Conservation (phyloP, 2,113 vertebrate species). For the Camelus dromedarius region DNA sequence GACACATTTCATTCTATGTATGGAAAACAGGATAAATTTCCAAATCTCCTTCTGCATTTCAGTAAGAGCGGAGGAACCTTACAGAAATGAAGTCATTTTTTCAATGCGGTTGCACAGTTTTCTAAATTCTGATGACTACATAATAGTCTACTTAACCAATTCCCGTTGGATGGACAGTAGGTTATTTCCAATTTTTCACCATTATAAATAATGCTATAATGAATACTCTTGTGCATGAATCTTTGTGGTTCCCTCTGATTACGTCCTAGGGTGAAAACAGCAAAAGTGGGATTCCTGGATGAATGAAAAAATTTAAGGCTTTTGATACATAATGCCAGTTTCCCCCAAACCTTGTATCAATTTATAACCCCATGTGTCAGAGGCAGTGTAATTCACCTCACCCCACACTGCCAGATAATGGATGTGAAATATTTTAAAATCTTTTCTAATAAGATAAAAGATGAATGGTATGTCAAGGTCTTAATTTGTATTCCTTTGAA, state of each 20-base stretch:
- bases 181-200: slow-evolving; percentile 68
- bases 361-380: neutral
- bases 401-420: neutral
- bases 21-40: neutral
- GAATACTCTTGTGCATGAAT: slow-evolving; percentile 43
- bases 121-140: slow-evolving; percentile 64
- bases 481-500: slow-evolving; percentile 54
- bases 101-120: slow-evolving; percentile 38
- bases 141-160: slow-evolving; percentile 65
- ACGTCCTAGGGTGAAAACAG: neutral
- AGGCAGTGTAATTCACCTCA: neutral
- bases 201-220: slow-evolving; percentile 57
- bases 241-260: slow-evolving; percentile 50
- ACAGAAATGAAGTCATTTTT: slow-evolving; percentile 16
- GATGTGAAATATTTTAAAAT: neutral
- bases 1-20: neutral
- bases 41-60: neutral
- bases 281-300: neutral
- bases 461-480: neutral
- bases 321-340: neutral
- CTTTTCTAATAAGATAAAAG: slow-evolving; percentile 10
- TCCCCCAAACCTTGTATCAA: neutral
- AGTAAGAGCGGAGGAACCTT: neutral
- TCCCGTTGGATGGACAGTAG: slow-evolving; percentile 51
- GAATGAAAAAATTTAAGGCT: neutral